These are phyloP conservation scores for Drosophila biarmipes DNA, from an alignment of 1,140 invertebrate species.

Conservation along the genomic window DNA sequence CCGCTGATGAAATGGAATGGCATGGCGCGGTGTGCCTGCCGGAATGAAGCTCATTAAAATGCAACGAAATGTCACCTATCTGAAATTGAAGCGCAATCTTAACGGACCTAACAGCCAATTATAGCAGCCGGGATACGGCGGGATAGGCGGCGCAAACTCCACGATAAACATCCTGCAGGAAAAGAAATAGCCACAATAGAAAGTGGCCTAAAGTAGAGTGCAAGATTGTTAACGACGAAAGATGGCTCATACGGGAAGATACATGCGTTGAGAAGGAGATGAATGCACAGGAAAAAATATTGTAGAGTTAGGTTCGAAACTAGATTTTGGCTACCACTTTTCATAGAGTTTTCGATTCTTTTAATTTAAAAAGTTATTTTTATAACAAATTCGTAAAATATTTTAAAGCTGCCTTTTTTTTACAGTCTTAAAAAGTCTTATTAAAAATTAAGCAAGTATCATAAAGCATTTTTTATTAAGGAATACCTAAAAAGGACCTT, in stretches of 20 bases:
- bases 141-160: slow-evolving; percentile 59
- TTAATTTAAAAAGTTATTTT: too few species aligned
- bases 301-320: background rate
- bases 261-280: background rate
- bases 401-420: too few species aligned
- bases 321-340: background rate
- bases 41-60: slow-evolving; percentile 80
- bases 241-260: slow-evolving; percentile 56
- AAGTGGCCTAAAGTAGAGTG: slow-evolving; percentile 72
- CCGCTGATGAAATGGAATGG: slow-evolving; percentile 41
- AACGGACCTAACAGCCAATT: slow-evolving; percentile 70
- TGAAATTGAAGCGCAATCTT: slow-evolving; percentile 78
- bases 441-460: too few species aligned
- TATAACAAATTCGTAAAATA: too few species aligned
- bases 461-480: too few species aligned
- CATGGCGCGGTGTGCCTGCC: slow-evolving; percentile 25
- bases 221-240: slow-evolving; percentile 74
- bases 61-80: slow-evolving; percentile 83
- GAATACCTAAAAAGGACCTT: too few species aligned
- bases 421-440: too few species aligned
- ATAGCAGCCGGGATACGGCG: slow-evolving; percentile 47
- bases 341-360: too few species aligned
- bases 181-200: slow-evolving; percentile 36
- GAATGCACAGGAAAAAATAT: background rate
- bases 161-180: slow-evolving; percentile 58